Conservation (phyloP, 1,140 invertebrate species). For the Drosophila virilis region DNA sequence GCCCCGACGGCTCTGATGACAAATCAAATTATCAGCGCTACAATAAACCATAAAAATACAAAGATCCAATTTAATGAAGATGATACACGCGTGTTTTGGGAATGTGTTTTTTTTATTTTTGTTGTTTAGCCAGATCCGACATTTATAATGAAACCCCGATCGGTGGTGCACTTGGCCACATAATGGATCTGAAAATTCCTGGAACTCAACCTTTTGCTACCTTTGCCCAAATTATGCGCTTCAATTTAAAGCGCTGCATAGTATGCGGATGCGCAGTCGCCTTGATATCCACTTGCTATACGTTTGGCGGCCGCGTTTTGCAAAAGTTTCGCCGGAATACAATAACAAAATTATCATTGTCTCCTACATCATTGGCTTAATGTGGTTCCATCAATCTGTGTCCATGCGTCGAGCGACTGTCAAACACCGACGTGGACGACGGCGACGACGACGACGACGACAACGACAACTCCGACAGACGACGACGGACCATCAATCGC, state of each 20-base stretch:
- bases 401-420: constrained; percentile 52
- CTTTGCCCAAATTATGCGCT: constrained; percentile 69
- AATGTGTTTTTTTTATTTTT: constrained; percentile 17
- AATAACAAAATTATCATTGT: constrained; percentile 81
- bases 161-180: constrained; percentile 47
- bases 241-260: constrained; percentile 46
- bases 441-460: constrained; percentile 29
- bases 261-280: constrained; percentile 21
- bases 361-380: constrained; percentile 78
- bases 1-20: constrained; percentile 47
- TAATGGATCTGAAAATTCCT: constrained; percentile 60
- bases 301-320: constrained; percentile 4
- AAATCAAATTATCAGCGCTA: constrained; percentile 48
- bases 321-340: constrained; percentile 57
- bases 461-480: constrained; percentile 21
- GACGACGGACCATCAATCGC: constrained; percentile 78
- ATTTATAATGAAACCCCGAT: constrained; percentile 26
- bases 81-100: constrained; percentile 28
- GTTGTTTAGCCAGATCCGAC: background rate
- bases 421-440: constrained; percentile 51
- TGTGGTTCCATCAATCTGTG: constrained; percentile 83
- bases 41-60: constrained; percentile 35
- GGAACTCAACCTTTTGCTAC: constrained; percentile 43
- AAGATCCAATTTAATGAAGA: constrained; percentile 52
- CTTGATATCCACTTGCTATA: constrained; percentile 44